phyloP scores from a whole-genome alignment of 2,797 vertebrate species.

The Ctenopoma kingsleyae region DNA sequence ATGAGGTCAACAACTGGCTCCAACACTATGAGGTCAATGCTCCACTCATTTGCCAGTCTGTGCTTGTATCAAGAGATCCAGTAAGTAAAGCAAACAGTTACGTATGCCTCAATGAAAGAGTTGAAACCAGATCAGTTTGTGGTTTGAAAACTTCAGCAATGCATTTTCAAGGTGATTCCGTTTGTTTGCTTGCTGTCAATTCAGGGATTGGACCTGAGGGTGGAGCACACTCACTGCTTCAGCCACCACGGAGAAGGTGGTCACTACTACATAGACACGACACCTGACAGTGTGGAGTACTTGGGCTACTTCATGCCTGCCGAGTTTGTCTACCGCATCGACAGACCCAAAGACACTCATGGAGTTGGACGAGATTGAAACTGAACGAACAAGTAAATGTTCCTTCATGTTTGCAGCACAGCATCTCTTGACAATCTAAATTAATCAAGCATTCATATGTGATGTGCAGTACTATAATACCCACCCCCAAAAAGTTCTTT shows the following conservation, averaged over 20 bases:
- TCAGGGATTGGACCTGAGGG: conserved; percentile 93
- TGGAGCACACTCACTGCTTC: conserved; percentile 97
- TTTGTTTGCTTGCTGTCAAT: conserved; percentile 1
- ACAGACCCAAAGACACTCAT: conserved; percentile 90
- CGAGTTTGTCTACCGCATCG: conserved; percentile 93
- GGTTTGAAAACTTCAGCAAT: background rate
- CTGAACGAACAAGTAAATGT: background rate
- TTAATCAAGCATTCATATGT: background rate
- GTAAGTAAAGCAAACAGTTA: conserved; percentile 83
- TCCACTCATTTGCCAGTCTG: conserved; percentile 94
- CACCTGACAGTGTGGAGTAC: conserved; percentile 92
- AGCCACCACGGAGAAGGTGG: conserved; percentile 96
- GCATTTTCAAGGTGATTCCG: background rate
- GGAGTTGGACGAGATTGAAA: conserved; percentile 87
- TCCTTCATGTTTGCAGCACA: background rate
- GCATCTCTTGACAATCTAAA: background rate
- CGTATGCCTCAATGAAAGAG: background rate
- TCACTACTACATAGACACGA: conserved; percentile 96
- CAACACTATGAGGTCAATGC: conserved; percentile 93
- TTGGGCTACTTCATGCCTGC: conserved; percentile 93
- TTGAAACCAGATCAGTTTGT: background rate
- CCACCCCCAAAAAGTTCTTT: background rate
- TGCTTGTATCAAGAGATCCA: conserved; percentile 95
- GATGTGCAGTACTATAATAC: conserved; percentile 3
- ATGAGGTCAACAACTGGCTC: conserved; percentile 93